These are phyloP conservation scores for Aphodius granarius DNA, from an alignment of 2,888 invertebrate species.

Conservation along the genomic window DNA sequence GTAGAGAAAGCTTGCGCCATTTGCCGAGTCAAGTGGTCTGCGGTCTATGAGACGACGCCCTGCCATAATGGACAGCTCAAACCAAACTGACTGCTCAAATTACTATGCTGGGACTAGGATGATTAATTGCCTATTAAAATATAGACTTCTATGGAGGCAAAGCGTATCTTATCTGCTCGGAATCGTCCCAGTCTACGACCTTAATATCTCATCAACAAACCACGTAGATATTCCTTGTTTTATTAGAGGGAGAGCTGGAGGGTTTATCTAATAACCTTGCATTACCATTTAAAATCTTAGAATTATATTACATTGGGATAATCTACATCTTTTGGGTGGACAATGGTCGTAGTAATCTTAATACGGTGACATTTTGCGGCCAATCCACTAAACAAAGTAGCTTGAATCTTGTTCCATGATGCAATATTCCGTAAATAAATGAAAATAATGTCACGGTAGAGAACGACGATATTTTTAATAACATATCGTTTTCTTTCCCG, in stretches of 20 bases:
- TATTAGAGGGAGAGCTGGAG: background rate
- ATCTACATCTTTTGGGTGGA: too few species aligned
- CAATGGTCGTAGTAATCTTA: too few species aligned
- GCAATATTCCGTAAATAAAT: too few species aligned
- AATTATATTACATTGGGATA: too few species aligned
- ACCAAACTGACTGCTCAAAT: constrained; percentile 6
- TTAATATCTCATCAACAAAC: background rate
- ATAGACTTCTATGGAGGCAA: background rate
- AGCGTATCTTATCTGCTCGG: background rate
- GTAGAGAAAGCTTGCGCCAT: background rate
- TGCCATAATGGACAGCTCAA: constrained; percentile 13
- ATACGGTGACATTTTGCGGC: too few species aligned
- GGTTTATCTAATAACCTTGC: background rate
- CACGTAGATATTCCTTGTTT: background rate
- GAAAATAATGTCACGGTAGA: too few species aligned
- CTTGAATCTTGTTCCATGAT: too few species aligned
- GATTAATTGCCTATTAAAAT: constrained; percentile 12
- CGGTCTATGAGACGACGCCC: constrained; percentile 6
- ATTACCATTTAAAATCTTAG: too few species aligned
- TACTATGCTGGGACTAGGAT: background rate
- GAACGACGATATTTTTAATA: too few species aligned
- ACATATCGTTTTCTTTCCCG: too few species aligned
- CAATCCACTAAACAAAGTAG: too few species aligned
- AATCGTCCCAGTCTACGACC: background rate
- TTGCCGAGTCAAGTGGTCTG: background rate